Evolutionary conservation across 2,888 invertebrate genomes (phyloP).

Genomic region (Drosophila cracens): DNA sequence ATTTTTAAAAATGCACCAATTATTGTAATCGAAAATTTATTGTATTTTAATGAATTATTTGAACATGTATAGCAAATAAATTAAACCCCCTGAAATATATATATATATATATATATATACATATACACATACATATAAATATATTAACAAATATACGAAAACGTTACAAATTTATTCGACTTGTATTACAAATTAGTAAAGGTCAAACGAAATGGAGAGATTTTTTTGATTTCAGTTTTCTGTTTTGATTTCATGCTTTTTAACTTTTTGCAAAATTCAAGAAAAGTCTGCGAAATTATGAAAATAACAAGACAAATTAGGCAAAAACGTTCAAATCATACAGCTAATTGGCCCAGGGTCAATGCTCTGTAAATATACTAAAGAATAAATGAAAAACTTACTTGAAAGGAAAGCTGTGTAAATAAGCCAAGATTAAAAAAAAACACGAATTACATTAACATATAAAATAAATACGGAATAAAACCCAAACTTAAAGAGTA

Average conservation of each 20-base stretch:
- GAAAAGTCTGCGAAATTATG: conserved; percentile 75
- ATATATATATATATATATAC: conserved; percentile 12
- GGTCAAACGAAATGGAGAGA: conserved; percentile 27
- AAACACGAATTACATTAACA: conserved; percentile 7
- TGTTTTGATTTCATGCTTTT: conserved; percentile 47
- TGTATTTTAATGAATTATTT: conserved; percentile 56
- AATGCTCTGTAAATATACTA: conserved; percentile 70
- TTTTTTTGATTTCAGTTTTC: conserved; percentile 39
- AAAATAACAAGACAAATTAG: conserved; percentile 21
- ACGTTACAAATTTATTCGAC: conserved; percentile 32
- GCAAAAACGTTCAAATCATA: conserved; percentile 43
- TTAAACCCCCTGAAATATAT: conserved; percentile 22
- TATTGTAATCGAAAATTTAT: conserved; percentile 53
- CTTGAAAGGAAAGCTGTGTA: conserved; percentile 65
- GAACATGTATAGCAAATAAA: conserved; percentile 53
- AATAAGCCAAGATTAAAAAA: conserved; percentile 57
- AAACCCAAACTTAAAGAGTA: conserved; percentile 17
- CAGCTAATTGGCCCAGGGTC: conserved; percentile 57
- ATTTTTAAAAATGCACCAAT: conserved; percentile 71
- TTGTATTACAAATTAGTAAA: conserved; percentile 38
- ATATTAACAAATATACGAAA: conserved; percentile 16
- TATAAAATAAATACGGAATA: conserved; percentile 22
- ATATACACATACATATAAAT: conserved; percentile 12
- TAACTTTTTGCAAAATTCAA: conserved; percentile 39
- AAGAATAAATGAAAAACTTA: conserved; percentile 42